Evolutionary conservation across 2,113 vertebrate genomes (phyloP).

Genomic region (Campylomormyrus tamandua): DNA sequence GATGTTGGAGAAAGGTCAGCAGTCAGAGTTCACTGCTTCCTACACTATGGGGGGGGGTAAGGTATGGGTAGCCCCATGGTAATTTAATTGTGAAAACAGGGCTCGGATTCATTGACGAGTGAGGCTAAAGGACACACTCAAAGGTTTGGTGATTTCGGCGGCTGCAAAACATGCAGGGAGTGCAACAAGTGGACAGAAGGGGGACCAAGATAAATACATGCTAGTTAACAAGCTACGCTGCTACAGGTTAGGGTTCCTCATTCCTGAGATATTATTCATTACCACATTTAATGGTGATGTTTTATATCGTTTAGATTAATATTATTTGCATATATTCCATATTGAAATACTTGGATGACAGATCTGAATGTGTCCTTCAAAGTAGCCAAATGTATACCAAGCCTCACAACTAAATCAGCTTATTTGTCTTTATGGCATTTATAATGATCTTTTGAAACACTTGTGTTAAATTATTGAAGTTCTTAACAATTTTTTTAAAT

Average conservation of each 20-base stretch:
- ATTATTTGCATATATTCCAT: background rate
- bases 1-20: conserved; percentile 11
- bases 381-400: background rate
- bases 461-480: background rate
- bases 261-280: background rate
- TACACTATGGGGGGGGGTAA: background rate
- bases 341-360: background rate
- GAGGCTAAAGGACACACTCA: background rate
- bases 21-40: background rate
- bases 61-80: background rate
- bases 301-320: background rate
- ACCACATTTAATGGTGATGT: no score
- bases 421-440: background rate
- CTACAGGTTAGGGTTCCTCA: background rate
- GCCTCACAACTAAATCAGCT: background rate
- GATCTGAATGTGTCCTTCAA: background rate
- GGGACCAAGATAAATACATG: background rate
- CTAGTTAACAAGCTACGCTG: background rate
- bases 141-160: background rate
- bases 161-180: background rate
- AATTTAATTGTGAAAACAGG: background rate
- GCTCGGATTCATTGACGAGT: background rate
- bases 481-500: background rate
- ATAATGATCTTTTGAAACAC: background rate
- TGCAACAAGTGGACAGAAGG: background rate